Evolutionary conservation across 2,888 invertebrate species (phyloP).

Genomic region (Pecten maximus): DNA sequence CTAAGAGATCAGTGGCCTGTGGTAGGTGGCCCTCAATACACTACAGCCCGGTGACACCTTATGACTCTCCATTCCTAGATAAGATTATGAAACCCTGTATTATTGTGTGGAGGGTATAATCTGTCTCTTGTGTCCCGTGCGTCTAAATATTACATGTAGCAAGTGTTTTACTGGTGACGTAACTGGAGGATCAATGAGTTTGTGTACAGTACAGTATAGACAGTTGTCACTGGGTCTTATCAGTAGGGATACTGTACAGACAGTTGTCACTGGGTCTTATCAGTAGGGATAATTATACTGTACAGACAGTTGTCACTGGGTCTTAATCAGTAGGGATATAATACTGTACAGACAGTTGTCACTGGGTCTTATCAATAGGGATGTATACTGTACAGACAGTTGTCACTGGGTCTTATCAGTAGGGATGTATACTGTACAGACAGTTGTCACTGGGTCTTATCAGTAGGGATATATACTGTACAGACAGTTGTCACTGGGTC

Average conservation of each 20-base stretch:
- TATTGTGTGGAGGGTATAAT: not conserved
- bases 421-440: not conserved
- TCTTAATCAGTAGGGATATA: no score
- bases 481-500: not conserved
- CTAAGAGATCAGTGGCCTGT: not conserved
- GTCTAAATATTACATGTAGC: not conserved
- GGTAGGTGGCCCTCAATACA: not conserved
- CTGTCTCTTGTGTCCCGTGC: not conserved
- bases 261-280: not conserved
- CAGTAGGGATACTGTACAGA: not conserved
- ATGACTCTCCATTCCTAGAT: constrained; percentile 1
- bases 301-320: not conserved
- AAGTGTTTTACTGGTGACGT: not conserved
- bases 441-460: not conserved
- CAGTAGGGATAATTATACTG: not conserved
- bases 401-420: not conserved
- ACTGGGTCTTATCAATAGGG: not conserved
- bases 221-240: not conserved
- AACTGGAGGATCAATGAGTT: not conserved
- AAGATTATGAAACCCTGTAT: constrained; percentile 13
- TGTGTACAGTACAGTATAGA: not conserved
- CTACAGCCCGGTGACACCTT: not conserved
- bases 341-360: not conserved
- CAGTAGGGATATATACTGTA: not conserved
- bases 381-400: not conserved